phyloP scores from a whole-genome alignment of 2,797 vertebrate genomes.

The Sandelia bainsii region DNA sequence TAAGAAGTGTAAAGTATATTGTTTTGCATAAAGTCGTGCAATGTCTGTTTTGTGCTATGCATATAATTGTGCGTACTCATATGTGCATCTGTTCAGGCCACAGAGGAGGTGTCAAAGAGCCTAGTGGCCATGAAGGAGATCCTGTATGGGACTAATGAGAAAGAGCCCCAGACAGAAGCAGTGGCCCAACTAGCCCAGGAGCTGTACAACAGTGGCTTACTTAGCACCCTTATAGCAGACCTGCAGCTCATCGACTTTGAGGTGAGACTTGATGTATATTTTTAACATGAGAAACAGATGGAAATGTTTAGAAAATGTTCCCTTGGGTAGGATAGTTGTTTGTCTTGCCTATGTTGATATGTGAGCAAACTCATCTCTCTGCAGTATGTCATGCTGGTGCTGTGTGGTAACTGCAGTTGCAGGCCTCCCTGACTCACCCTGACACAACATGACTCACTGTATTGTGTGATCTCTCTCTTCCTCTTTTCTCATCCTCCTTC shows the following conservation, averaged over 20 bases:
- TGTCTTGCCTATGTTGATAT: conserved; percentile 1
- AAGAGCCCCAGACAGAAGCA: conserved; percentile 96
- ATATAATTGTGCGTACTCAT: neutral
- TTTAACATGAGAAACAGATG: neutral
- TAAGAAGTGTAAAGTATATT: neutral
- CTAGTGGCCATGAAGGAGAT: conserved; percentile 98
- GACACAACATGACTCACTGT: conserved; percentile 59
- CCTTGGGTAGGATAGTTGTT: neutral
- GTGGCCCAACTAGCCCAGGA: conserved; percentile 97
- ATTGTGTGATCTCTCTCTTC: conserved; percentile 60
- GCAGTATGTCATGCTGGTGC: conserved; percentile 51
- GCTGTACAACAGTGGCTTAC: conserved; percentile 96
- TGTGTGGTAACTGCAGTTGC: conserved; percentile 39
- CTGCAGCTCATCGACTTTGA: conserved; percentile 98
- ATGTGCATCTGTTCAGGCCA: conserved; percentile 84
- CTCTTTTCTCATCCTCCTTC: conserved; percentile 28
- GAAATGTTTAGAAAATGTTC: neutral
- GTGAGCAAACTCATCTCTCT: conserved; percentile 35
- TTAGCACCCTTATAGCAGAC: conserved; percentile 92
- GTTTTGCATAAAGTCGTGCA: neutral
- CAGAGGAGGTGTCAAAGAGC: conserved; percentile 97
- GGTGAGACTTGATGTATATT: conserved; percentile 76
- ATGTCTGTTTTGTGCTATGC: neutral
- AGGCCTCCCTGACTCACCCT: conserved; percentile 61
- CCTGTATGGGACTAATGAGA: conserved; percentile 96